phyloP scores from a whole-genome alignment of 53 echinoderm and acorn worm species.

The Echinarachnius parma region DNA sequence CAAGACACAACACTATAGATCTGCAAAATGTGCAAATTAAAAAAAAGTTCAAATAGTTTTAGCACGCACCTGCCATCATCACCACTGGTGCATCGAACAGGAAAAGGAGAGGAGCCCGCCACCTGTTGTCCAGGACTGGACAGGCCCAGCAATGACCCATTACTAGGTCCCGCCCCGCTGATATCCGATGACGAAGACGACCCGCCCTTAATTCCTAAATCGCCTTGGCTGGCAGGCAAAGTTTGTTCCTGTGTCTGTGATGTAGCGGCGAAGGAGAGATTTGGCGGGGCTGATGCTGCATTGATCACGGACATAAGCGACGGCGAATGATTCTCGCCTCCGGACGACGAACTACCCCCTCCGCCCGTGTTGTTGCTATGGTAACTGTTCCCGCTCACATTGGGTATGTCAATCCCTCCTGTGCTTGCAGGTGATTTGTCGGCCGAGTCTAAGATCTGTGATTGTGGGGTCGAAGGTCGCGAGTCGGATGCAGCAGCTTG shows the following conservation, averaged over 20 bases:
- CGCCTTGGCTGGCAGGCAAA: neutral
- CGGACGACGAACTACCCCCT: conserved; percentile 4
- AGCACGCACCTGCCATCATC: conserved; percentile 33
- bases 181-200: conserved; percentile 29
- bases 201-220: neutral
- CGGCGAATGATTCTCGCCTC: conserved; percentile 14
- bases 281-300: conserved; percentile 5
- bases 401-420: conserved; percentile 19
- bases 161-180: neutral
- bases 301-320: conserved; percentile 11
- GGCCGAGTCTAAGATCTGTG: neutral
- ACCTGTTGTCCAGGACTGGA: neutral
- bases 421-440: neutral
- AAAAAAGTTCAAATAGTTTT: too few species aligned
- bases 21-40: too few species aligned
- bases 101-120: neutral
- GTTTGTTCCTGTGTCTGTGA: too few species aligned
- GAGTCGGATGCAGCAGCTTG: neutral
- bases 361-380: neutral
- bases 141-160: too few species aligned
- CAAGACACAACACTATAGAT: too few species aligned
- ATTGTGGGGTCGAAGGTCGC: conserved; percentile 1
- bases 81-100: conserved; percentile 11
- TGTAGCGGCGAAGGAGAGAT: neutral
- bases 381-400: neutral